Percentiles rank a stretch among this genome's conserved stretches.
Evolutionary conservation across 1,140 invertebrate species (phyloP).

Genomic region (Rhizoglyphus robini): DNA sequence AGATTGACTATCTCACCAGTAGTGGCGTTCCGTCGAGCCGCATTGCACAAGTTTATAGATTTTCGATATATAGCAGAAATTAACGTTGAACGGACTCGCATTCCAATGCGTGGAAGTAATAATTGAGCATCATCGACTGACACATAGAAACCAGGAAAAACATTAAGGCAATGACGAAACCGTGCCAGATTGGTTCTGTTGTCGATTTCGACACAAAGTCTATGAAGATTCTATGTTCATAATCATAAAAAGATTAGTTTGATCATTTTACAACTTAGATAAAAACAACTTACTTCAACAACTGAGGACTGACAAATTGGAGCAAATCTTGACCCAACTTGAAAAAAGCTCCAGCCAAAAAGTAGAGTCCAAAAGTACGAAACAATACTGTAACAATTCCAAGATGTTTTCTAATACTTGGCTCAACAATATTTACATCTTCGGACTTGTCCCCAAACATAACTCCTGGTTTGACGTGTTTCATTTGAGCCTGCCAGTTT

Average conservation of each 20-base stretch:
- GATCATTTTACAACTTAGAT: neutral
- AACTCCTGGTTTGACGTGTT: neutral
- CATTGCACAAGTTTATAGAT: constrained; percentile 30
- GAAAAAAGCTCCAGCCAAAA: constrained; percentile 59
- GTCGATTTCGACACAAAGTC: constrained; percentile 40
- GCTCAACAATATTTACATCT: neutral
- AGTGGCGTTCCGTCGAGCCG: constrained; percentile 34
- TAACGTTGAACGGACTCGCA: constrained; percentile 28
- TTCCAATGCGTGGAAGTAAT: constrained; percentile 57
- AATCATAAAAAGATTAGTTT: neutral
- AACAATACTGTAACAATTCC: constrained; percentile 28
- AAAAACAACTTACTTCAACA: constrained; percentile 33
- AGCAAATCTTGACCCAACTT: constrained; percentile 71
- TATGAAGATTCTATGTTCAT: constrained; percentile 40
- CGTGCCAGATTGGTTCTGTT: constrained; percentile 59
- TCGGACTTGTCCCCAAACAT: neutral
- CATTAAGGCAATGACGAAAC: constrained; percentile 58
- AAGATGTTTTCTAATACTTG: neutral
- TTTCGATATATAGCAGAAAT: constrained; percentile 30
- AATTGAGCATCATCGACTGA: constrained; percentile 62
- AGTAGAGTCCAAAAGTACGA: constrained; percentile 62
- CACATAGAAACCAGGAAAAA: constrained; percentile 29
- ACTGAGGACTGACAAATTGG: constrained; percentile 71
- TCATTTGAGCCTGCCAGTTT: constrained; percentile 52
- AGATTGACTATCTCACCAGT: constrained; percentile 42